phyloP scores from a whole-genome alignment of 2,797 vertebrate species.

The Adelosebastes latens region DNA sequence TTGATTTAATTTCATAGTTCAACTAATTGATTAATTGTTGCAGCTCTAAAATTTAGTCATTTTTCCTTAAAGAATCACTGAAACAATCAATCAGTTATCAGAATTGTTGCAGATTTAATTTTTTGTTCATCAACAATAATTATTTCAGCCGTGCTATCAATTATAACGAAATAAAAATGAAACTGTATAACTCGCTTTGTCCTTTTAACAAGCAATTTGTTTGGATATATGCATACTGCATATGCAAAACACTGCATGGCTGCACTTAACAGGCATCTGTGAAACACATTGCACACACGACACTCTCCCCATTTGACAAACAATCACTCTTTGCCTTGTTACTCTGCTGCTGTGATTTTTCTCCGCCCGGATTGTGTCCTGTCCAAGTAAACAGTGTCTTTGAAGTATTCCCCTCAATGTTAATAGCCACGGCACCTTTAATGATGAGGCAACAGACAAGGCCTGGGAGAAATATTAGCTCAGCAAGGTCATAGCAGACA shows the following conservation, averaged over 20 bases:
- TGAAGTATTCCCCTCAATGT: slow-evolving; percentile 73
- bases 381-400: slow-evolving; percentile 71
- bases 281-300: background rate
- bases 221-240: background rate
- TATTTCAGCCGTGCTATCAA: background rate
- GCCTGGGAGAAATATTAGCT: slow-evolving; percentile 78
- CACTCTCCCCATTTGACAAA: slow-evolving; percentile 33
- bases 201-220: background rate
- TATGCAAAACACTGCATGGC: background rate
- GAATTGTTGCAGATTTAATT: background rate
- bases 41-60: background rate
- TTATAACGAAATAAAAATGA: background rate
- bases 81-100: background rate
- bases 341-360: slow-evolving; percentile 43
- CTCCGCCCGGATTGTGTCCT: slow-evolving; percentile 48
- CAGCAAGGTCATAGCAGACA: slow-evolving; percentile 81
- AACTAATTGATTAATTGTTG: too few species aligned
- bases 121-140: background rate
- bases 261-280: background rate
- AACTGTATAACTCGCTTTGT: background rate
- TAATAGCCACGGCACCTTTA: slow-evolving; percentile 76
- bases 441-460: slow-evolving; percentile 78
- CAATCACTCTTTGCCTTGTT: slow-evolving; percentile 49
- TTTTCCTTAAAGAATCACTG: background rate
- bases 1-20: too few species aligned